These are phyloP conservation scores for Danio rerio DNA, from an alignment of 2,113 vertebrate species.

Conservation along the genomic window DNA sequence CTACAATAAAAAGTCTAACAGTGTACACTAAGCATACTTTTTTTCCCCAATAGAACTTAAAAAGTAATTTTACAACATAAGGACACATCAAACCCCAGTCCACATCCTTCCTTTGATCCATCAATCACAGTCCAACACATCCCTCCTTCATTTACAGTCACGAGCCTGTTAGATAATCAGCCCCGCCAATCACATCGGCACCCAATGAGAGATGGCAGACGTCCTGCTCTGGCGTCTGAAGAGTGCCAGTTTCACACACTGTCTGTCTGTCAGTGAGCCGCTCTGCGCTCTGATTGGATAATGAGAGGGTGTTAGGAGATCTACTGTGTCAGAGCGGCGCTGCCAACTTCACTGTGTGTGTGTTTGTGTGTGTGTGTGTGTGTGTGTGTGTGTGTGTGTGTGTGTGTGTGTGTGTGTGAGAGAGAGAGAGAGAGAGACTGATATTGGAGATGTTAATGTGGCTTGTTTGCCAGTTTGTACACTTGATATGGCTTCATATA, in stretches of 20 bases:
- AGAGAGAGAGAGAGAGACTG: neutral
- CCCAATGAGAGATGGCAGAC: slow-evolving; percentile 22
- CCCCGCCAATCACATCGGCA: neutral
- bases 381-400: neutral
- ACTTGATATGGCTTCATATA: neutral
- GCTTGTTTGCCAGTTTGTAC: slow-evolving; percentile 25
- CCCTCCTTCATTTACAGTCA: slow-evolving; percentile 12
- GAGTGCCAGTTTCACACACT: slow-evolving; percentile 43
- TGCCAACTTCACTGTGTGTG: slow-evolving; percentile 4
- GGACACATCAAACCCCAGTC: neutral
- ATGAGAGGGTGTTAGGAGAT: slow-evolving; percentile 45
- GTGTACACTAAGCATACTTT: neutral
- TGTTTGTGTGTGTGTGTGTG: neutral
- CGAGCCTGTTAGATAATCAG: slow-evolving; percentile 20
- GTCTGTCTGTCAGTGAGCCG: slow-evolving; percentile 41
- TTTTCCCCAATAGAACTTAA: neutral
- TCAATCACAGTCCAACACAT: slow-evolving; percentile 8
- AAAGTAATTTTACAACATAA: neutral
- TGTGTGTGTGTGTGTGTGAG: neutral
- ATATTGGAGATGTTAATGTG: slow-evolving; percentile 19
- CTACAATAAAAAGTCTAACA: too few relatives aligned
- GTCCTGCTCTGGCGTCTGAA: slow-evolving; percentile 14
- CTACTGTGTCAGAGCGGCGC: slow-evolving; percentile 33
- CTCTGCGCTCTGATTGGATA: slow-evolving; percentile 42
- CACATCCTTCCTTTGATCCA: neutral